A percentile compares a stretch with the other conserved stretches of the same genome.
These are phyloP conservation scores for Neria commutata DNA, from an alignment of 2,888 invertebrate genomes.

Conservation along the genomic window DNA sequence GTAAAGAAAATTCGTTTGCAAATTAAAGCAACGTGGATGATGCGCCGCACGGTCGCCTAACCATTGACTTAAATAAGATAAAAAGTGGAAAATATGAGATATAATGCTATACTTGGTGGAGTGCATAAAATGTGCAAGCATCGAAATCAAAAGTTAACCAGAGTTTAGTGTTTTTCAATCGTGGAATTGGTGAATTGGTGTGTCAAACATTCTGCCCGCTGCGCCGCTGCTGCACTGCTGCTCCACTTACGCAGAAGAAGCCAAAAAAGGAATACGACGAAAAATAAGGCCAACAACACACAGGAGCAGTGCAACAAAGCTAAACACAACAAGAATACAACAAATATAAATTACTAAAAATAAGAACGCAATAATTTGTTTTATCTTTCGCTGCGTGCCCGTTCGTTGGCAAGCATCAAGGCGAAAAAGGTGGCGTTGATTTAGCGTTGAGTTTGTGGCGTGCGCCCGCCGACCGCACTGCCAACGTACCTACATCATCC, in stretches of 20 bases:
- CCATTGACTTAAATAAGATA: background rate
- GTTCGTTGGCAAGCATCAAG: background rate
- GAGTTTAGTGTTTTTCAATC: background rate
- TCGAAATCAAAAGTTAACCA: background rate
- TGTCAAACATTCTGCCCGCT: too few relatives aligned
- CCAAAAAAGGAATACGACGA: background rate
- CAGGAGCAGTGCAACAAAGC: background rate
- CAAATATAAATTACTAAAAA: background rate
- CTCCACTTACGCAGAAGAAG: constrained; percentile 5
- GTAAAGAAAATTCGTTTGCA: background rate
- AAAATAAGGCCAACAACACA: constrained; percentile 6
- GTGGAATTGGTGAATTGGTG: too few relatives aligned
- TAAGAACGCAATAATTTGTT: background rate
- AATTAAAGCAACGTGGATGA: background rate
- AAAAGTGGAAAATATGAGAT: background rate
- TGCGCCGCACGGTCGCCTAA: background rate
- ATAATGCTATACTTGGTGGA: background rate
- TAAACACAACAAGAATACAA: background rate
- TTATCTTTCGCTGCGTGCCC: background rate
- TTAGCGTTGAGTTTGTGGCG: background rate
- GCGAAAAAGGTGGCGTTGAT: background rate
- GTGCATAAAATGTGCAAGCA: background rate
- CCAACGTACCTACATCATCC: background rate
- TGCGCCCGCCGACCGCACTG: background rate
- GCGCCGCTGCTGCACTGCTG: background rate